These are phyloP conservation scores for Pterois miles DNA, from an alignment of 2,797 vertebrate species.

Conservation along the genomic window DNA sequence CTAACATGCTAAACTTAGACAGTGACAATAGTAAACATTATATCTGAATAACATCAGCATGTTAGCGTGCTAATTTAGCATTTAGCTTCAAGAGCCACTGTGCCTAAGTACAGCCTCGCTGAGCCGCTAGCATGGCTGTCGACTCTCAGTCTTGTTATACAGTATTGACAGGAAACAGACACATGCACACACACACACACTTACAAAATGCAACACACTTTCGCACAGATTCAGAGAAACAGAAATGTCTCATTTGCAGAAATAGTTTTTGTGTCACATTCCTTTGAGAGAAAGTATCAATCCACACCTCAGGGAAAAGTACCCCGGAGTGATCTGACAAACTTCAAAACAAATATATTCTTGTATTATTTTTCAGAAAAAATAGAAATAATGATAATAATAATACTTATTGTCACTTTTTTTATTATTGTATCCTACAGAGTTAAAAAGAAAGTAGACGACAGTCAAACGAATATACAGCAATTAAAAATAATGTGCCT, in stretches of 20 bases:
- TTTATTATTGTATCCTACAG: background rate
- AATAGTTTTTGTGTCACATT: slow-evolving; percentile 41
- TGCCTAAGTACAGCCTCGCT: no score
- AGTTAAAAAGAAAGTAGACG: background rate
- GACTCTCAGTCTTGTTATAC: background rate
- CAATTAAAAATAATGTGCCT: background rate
- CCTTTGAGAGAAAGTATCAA: slow-evolving; percentile 65
- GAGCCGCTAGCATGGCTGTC: no score
- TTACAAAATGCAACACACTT: slow-evolving; percentile 4
- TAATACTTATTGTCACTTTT: background rate
- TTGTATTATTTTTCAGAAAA: slow-evolving; percentile 48
- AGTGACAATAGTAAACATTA: no score
- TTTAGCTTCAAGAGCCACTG: no score
- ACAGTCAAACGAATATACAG: slow-evolving; percentile 9
- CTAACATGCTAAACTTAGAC: background rate
- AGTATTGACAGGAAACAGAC: background rate
- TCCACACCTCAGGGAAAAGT: slow-evolving; percentile 49
- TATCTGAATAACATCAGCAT: no score
- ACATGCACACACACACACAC: background rate
- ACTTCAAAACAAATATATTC: slow-evolving; percentile 75
- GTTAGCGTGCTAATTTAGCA: background rate
- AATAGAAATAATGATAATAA: background rate
- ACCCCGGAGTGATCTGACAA: slow-evolving; percentile 67
- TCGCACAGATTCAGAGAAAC: slow-evolving; percentile 19
- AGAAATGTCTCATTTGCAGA: slow-evolving; percentile 28